Base-by-base conservation (phyloP, 2,797 vertebrate genomes). In the Smutsia gigantea region DNA sequence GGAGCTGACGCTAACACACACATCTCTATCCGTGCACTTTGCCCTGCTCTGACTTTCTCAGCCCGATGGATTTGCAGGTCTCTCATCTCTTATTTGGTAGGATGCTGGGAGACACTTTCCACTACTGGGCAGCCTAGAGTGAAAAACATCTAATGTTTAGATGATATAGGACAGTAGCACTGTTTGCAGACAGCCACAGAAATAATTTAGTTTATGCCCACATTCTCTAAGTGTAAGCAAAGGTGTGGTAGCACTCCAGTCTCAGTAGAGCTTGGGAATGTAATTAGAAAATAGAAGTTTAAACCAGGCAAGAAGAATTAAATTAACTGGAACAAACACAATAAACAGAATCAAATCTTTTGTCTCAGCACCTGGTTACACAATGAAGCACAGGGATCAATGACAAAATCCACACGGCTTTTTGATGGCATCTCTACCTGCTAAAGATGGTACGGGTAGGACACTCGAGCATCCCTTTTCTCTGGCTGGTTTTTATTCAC, bases 241-340 rank as follows among this genome's bases (percentile, higher is more conserved):
- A 86, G 49, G 66, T 74, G 5, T 39, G 37, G 75, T 15, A 51
- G 61, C 42, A 15, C 55, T 92, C n/a, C 12, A 39, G 49, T 59
- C 68, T 96, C 23, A 27, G 72, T 57, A 71, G 66, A 93, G 66
- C 51, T 98, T 96, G 93, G 17, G 39, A 94, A 95, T 95, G 59
- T 97, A 98, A 97, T 98, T 97, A 97, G 93, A 97, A 97, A 97
- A 96, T 68, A 94, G 87, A 91, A 94, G 79, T 97, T 97, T 95
- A 97, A 96, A 71, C 74, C 88, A 95, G 46, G 91, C 96, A 98
- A 90, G 82, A 97, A 96, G 95, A 97, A 94, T 89, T 97, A 95
- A 97, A 98, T 97, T 97, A 97, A 96, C 74, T 82, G 92, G 90
- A 98, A 98, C 83, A 97, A 96, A 84, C 66, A 88, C 42, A 72